Base-by-base conservation (phyloP, 2,888 invertebrate species). In the Xanthorhoe spadicearia region DNA sequence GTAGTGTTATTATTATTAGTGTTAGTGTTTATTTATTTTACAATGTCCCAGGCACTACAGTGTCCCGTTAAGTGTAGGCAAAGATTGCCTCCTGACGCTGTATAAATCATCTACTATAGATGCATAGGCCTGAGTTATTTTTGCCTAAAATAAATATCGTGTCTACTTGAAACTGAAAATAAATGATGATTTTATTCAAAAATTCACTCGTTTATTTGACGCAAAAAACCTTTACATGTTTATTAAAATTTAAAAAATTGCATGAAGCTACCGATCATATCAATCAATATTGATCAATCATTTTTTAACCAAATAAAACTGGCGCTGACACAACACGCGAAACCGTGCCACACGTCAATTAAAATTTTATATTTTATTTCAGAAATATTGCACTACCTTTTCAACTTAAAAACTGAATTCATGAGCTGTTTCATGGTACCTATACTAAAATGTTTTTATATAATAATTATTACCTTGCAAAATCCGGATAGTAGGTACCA, bases 281-380 rank as follows among this genome's bases (percentile, higher is more conserved):
- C 56, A 56, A 46, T 56, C 46, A 56, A 43, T 43, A 43, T 43
- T 43, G 13, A 43, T 43, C 38, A 17, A 48, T 48, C 48, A 48
- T 48, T 49, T 57, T 57, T 57, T 18, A 28, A 57, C 48, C 57
- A 48, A 57, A 54, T 54, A 18, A 23, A 35, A 49, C 1, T 28
- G 10, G 52, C 60, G 38, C 3, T 35, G 50, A 19, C 18, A 35
- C n/a, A 38, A 38, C 13, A 38, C 19, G 18, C 35, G 18, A 50
- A 46, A 55, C 52, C 38, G 13, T 43, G 13, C 38, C 38, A 43
- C 52, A 52, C 52, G 28, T 23, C 28, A 15, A 52, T 43, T 52
- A n/a, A 23, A 13, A 23, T 19, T 19, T 50, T 50, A 23, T 23
- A 18, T 9, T 18, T 23, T 51, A 23, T 51, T 23, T 9, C 23